phyloP scores from a whole-genome alignment of 2,797 vertebrate genomes.

The Masticophis lateralis region DNA sequence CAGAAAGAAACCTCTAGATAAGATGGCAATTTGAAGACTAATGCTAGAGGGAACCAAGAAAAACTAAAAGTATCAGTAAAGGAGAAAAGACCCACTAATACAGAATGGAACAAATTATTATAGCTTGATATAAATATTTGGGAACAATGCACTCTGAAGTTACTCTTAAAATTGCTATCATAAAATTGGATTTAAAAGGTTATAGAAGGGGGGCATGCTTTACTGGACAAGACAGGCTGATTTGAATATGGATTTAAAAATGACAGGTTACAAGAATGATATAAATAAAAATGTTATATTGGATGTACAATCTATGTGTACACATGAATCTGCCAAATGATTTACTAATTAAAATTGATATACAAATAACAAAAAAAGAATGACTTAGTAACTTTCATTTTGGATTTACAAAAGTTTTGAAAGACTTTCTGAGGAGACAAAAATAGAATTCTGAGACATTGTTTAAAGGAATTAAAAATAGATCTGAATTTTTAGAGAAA shows the following conservation, averaged over 20 bases:
- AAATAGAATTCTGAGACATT: neutral
- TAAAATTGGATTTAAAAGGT: neutral
- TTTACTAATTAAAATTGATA: neutral
- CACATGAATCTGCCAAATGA: neutral
- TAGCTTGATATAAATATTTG: neutral
- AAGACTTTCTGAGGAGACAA: neutral
- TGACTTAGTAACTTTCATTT: neutral
- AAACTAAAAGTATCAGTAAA: neutral
- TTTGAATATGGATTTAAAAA: neutral
- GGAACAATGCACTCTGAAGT: neutral
- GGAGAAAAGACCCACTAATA: neutral
- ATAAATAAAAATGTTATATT: neutral
- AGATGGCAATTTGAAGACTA: neutral
- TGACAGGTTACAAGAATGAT: neutral
- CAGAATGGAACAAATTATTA: neutral
- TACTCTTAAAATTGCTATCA: neutral
- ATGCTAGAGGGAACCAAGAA: neutral
- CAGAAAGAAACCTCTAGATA: neutral
- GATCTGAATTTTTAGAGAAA: neutral
- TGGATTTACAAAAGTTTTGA: neutral
- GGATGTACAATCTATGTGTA: neutral
- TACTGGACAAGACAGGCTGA: neutral
- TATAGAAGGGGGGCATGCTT: neutral
- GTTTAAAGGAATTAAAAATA: neutral
- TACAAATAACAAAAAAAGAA: neutral